Evolutionary conservation across 1,140 invertebrate species (phyloP), one percentile per base, ranked within the genome.

Genomic region (Saccostrea cuccullata): DNA sequence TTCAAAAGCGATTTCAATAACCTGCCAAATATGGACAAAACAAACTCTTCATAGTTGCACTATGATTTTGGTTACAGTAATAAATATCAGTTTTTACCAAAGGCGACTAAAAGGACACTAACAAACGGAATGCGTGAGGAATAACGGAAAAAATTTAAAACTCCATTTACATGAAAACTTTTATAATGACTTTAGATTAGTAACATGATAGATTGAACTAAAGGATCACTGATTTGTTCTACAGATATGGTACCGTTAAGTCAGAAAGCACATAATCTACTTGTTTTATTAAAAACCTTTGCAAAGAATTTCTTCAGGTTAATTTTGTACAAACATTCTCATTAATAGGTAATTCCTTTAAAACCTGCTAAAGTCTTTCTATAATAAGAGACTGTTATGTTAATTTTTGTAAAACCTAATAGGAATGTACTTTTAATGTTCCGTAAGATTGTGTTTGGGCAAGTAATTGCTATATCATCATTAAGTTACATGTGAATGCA

Each of bases 111-210:
- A 77, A 8, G 26, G 23, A 77, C 12, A 20, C 58, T 13, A 77
- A 13, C 30, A 77, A 11, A 77, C 0, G 67, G n/a, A n/a, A n/a
- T n/a, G 9, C 17, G n/a, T 64, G n/a, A 64, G 17, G 58, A 30
- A 73, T 60, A 60, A 30, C 23, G 30, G 11, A 12, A 77, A n/a
- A 77, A 77, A 77, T 77, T 77, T 77, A 77, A 77, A 77, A 77
- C 70, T 77, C 70, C 70, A 77, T 77, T 77, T 77, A 30, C 15
- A 77, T 77, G 70, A 36, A 77, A 30, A 77, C 26, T 77, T 77
- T 77, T 64, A 64, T 30, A 36, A 12, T 36, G 58, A 64, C n/a
- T 64, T 36, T 36, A 77, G 70, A 77, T 77, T 77, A 30, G 70
- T 36, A 77, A 77, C 23, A 36, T 77, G 70, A 77, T 77, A 77